A percentile compares a stretch with the other conserved stretches of the same genome.
Conservation (phyloP, 2,113 vertebrate species). For the Lates calcarifer region DNA sequence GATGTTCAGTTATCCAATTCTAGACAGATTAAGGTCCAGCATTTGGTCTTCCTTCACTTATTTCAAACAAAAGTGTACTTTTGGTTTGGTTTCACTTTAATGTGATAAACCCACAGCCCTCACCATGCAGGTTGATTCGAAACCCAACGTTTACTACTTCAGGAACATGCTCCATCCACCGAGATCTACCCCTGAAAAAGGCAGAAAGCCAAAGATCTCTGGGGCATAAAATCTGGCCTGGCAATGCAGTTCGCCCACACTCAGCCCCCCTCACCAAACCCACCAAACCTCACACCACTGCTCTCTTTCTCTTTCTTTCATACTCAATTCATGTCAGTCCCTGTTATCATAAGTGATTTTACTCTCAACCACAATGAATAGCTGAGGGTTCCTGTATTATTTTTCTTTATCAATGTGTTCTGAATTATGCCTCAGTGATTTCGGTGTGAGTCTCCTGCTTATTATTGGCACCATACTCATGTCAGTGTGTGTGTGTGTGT, state of each 20-base stretch:
- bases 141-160: conserved; percentile 46
- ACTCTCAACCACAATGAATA: conserved; percentile 73
- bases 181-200: conserved; percentile 30
- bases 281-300: conserved; percentile 66
- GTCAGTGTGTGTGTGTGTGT: neutral
- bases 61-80: conserved; percentile 45
- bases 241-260: conserved; percentile 29
- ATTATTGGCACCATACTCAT: conserved; percentile 35
- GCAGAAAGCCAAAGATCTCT: conserved; percentile 58
- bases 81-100: conserved; percentile 37
- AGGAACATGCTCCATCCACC: conserved; percentile 20
- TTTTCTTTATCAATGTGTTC: conserved; percentile 75
- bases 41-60: conserved; percentile 35
- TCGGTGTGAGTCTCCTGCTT: conserved; percentile 45
- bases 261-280: conserved; percentile 36
- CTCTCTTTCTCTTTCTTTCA: conserved; percentile 42
- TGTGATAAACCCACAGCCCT: conserved; percentile 59
- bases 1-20: conserved; percentile 32
- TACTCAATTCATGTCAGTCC: conserved; percentile 67
- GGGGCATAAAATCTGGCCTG: conserved; percentile 64
- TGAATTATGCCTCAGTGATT: conserved; percentile 61
- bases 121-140: conserved; percentile 34
- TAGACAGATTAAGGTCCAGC: conserved; percentile 36
- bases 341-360: conserved; percentile 83
- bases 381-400: conserved; percentile 74